phyloP scores from a whole-genome alignment of 2,113 vertebrate genomes.

The Grammatotria lemairii region DNA sequence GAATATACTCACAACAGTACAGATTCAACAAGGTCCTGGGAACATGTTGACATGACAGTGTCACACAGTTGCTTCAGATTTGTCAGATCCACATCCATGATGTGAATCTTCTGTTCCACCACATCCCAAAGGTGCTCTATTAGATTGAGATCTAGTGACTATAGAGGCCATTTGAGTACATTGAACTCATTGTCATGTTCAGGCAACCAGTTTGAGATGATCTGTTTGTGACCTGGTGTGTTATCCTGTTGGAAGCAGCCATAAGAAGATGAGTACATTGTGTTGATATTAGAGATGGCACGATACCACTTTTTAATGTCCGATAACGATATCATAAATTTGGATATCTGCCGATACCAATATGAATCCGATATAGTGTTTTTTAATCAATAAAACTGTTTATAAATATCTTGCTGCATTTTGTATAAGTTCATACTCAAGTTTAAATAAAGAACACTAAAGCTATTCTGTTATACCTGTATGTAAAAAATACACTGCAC shows the following conservation, averaged over 20 bases:
- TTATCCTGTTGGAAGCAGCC: neutral
- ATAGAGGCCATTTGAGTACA: neutral
- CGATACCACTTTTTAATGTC: too few relatives aligned
- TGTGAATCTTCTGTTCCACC: neutral
- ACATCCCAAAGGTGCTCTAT: neutral
- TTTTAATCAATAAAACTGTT: too few relatives aligned
- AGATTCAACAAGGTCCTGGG: neutral
- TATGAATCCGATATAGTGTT: too few relatives aligned
- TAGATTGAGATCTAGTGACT: neutral
- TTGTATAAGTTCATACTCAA: too few relatives aligned
- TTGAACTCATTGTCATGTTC: neutral
- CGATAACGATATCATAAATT: too few relatives aligned
- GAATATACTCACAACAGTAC: too few relatives aligned
- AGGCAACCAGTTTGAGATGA: neutral
- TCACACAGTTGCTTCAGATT: neutral
- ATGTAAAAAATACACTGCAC: too few relatives aligned
- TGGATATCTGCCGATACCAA: too few relatives aligned
- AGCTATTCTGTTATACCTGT: too few relatives aligned
- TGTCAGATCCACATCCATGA: neutral
- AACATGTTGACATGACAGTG: neutral
- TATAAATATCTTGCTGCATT: too few relatives aligned
- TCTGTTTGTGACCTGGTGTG: neutral
- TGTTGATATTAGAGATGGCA: neutral
- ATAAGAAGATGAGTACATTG: neutral
- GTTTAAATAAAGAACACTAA: too few relatives aligned